Evolutionary conservation across 2,888 invertebrate species (phyloP), one percentile per base, ranked within the genome.

Genomic region (Calephelis perditalis): DNA sequence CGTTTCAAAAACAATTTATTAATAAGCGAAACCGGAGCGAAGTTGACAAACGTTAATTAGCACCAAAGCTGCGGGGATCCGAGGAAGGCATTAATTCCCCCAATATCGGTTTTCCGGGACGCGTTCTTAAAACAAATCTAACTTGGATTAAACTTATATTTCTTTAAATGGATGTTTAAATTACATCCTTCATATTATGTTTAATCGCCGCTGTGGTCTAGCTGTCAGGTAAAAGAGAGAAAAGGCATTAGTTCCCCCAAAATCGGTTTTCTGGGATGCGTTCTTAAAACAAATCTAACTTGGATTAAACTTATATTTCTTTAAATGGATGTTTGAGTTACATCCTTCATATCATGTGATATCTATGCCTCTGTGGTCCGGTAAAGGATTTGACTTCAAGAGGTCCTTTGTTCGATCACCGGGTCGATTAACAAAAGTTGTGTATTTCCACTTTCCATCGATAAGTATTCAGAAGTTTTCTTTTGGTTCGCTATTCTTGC

Each of bases 1-100:
- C 78, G 75, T 79, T 83, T 82, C 77, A 78, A 84, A 86, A 88
- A 85, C 86, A 88, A 88, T 87, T 83, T 79, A 71, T 74, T 76
- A 75, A 74, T 76, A 82, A 82, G 40, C 80, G 79, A 82, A 81
- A 81, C 72, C 69, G 70, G 68, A 67, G 68, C 66, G 73, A 73
- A 71, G 73, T 73, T 73, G 76, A 70, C 73, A 71, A 76, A 74
- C 74, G 76, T 86, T 86, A 86, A 87, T 87, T 85, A 84, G 68
- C 67, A 67, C 65, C 5, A 36, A 68, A 63, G 68, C 72, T 70
- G 65, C 67, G 62, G 66, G 59, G 11, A 44, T 52, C 35, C 10
- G 35, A 35, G 59, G 45, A 60, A 44, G 56, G 15, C 46, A 58
- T 44, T 61, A 62, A 63, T 62, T 44, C 57, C 62, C 59, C 56